Evolutionary conservation across 2,113 vertebrate genomes (phyloP).

Genomic region (Ptilonorhynchus violaceus): DNA sequence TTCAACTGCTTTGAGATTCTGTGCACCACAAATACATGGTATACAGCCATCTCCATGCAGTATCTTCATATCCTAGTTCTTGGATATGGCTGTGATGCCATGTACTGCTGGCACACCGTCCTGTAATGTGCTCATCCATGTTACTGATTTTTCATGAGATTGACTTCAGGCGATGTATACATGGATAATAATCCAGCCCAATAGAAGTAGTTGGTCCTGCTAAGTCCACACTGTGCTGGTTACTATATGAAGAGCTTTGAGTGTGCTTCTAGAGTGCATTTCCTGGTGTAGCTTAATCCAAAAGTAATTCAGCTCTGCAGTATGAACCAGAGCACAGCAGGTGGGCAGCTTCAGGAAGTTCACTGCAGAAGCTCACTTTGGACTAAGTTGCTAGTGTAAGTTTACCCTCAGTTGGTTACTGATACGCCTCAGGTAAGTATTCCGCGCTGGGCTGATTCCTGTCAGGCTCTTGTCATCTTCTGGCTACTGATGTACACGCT

Average conservation of each 20-base stretch:
- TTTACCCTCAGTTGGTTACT: background rate
- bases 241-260: background rate
- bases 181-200: background rate
- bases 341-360: background rate
- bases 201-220: background rate
- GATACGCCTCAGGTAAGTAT: background rate
- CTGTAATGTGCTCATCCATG: rapidly evolving
- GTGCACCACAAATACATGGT: background rate
- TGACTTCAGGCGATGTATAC: background rate
- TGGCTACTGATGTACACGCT: background rate
- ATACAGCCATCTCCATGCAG: background rate
- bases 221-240: background rate
- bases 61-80: background rate
- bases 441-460: background rate
- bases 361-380: background rate
- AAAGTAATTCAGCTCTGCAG: rapidly evolving
- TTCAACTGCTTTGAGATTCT: background rate
- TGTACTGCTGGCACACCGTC: background rate
- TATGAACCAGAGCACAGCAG: background rate
- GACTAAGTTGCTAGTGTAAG: background rate
- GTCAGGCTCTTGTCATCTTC: background rate
- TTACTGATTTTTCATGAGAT: background rate
- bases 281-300: background rate
- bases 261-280: background rate
- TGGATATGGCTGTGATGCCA: background rate